Evolutionary conservation across 2,888 invertebrate genomes (phyloP), one percentile per base, ranked within the genome.

Genomic region (Iselma pallidipennis): DNA sequence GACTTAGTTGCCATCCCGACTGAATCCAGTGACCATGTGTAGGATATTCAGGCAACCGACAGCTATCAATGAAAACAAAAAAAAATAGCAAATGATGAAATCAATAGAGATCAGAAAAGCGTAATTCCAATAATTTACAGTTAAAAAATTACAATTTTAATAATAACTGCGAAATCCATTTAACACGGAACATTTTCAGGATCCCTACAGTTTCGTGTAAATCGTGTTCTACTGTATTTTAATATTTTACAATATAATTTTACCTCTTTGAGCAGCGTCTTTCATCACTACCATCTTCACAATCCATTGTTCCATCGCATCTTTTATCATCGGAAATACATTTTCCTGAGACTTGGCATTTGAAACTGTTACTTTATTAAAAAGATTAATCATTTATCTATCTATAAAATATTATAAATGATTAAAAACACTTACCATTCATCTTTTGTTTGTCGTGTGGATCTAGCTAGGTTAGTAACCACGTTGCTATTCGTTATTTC

Each of bases 211-310:
- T 1, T 14, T 29, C 4, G 23, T n/a, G 33, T 45, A 49, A n/a
- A n/a, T n/a, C n/a, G n/a, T n/a, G n/a, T n/a, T n/a, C n/a, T n/a
- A n/a, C n/a, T n/a, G n/a, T n/a, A n/a, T 61, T 21, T 3, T 26
- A 16, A n/a, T n/a, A n/a, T 31, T 59, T 53, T 23, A 28, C 9
- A 25, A n/a, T n/a, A n/a, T n/a, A 49, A 5, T 37, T n/a, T 69
- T 65, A 73, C 73, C 49, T 51, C 9, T 57, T 54, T 55, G 65
- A 71, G 50, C 75, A 76, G 82, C 0, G 28, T 71, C 68, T 82
- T 72, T 85, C 84, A 66, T 85, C 84, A 19, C 83, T 82, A 10
- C 76, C 74, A 72, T 85, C 85, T 10, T 26, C 65, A 66, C 85
- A 85, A 62, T 85, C 76, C 10, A 74, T 72, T 57, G 45, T 72